A percentile compares a stretch with the other conserved stretches of the same genome.
Conservation (phyloP, 92 coral and sea anemone species). For the Actinernus sp. region DNA sequence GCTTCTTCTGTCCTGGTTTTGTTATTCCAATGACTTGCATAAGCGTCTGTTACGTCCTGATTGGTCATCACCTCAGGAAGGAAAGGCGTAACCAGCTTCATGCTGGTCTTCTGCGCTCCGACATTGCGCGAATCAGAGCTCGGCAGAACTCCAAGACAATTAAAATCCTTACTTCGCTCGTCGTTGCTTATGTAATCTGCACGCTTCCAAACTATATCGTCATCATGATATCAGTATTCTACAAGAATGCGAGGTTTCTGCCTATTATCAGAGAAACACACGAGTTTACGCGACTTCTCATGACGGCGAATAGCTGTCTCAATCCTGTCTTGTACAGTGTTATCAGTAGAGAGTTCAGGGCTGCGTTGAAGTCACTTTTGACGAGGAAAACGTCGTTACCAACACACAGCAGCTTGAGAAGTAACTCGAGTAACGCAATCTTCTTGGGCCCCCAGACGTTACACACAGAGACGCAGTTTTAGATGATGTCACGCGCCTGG, state of each 20-base stretch:
- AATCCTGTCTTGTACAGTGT: conserved; percentile 58
- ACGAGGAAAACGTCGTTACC: conserved; percentile 1
- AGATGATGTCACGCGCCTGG: too few relatives aligned
- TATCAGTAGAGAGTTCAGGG: conserved; percentile 50
- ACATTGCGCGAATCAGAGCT: conserved; percentile 22
- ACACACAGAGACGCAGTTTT: too few relatives aligned
- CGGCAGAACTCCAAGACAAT: conserved; percentile 53
- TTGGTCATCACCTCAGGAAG: conserved; percentile 15
- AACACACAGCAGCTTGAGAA: too few relatives aligned
- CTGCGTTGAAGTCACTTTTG: conserved; percentile 16
- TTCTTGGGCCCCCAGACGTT: too few relatives aligned
- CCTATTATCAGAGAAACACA: conserved; percentile 20
- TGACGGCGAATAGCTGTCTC: conserved; percentile 56
- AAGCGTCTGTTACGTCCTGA: conserved; percentile 28
- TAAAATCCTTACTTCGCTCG: conserved; percentile 26
- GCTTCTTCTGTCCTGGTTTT: conserved; percentile 41
- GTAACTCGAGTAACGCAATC: too few relatives aligned
- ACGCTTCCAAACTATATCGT: conserved; percentile 41
- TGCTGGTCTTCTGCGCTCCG: conserved; percentile 1
- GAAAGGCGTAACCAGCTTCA: conserved; percentile 7
- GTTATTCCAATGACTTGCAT: conserved; percentile 38
- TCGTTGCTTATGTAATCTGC: conserved; percentile 18
- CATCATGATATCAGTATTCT: conserved; percentile 19
- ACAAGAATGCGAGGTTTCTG: conserved; percentile 1
- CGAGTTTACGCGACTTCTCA: conserved; percentile 50